Base-by-base conservation (phyloP, 2,888 invertebrate genomes). In the Bugulina stolonifera region DNA sequence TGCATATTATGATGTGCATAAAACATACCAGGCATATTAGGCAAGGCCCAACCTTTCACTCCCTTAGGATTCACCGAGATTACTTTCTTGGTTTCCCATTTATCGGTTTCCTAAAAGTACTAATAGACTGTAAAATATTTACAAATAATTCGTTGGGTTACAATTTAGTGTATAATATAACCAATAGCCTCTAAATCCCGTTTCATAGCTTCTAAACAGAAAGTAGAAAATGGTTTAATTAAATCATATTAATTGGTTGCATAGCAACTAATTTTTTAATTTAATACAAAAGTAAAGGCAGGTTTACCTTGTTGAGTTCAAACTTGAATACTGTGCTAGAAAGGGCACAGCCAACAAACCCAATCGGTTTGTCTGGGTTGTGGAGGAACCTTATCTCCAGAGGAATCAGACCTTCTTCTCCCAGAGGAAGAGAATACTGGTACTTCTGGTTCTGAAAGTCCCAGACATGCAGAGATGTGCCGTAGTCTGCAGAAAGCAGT, bases 341-440 rank as follows among this genome's bases (percentile, higher is more conserved):
- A 43, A 43, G 43, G 18, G 43, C 43, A 43, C 43, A 43, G 18
- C 43, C 43, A 43, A 96, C 95, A 86, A 89, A 96, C 73, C 95
- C 97, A 80, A 93, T 89, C 1, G 89, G 85, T 74, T 91, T 88
- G 80, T 90, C 90, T 0, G 97, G 96, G 85, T 97, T 88, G 85
- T 98, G 98, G 71, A 95, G 87, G 84, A 98, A 98, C 77, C 98
- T 88, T 75, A 93, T 77, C 87, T 99, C 98, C 58, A 99, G 86
- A 0, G 98, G 97, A 10, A 95, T 90, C 32, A 88, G 82, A 1
- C 97, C 97, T 72, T 93, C 93, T 1, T 87, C 82, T 0, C 95
- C 95, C 74, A 99, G 87, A 86, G 95, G 90, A 76, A 97, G 89
- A 22, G 90, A 90, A 86, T 98, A 94, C 71, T 90, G 86, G 58